A percentile compares a stretch with the other conserved stretches of the same genome.
These are phyloP conservation scores for Euphydryas editha DNA, from an alignment of 2,888 invertebrate species.

Conservation along the genomic window DNA sequence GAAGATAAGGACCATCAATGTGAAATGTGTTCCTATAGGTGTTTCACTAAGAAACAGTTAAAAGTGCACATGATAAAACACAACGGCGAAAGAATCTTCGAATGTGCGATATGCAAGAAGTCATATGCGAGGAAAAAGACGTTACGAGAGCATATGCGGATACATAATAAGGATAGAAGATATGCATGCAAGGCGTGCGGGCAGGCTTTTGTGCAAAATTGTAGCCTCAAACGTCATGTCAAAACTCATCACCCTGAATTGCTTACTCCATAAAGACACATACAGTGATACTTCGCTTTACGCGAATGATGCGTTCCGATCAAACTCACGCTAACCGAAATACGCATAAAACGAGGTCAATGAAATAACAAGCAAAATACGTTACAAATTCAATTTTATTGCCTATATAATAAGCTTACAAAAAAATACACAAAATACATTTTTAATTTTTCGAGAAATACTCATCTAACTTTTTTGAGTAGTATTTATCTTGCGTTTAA, in stretches of 20 bases:
- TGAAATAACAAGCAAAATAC: no score
- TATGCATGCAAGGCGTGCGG: conserved; percentile 49
- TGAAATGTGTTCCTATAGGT: conserved; percentile 50
- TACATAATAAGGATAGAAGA: conserved; percentile 41
- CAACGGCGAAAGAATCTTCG: conserved; percentile 54
- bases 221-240: conserved; percentile 49
- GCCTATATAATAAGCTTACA: no score
- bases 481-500: no score
- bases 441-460: no score
- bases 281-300: no score
- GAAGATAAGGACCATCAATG: conserved; percentile 43
- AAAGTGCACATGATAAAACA: conserved; percentile 63
- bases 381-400: no score
- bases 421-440: no score
- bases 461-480: no score
- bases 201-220: conserved; percentile 47
- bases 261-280: background rate
- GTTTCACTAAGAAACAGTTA: conserved; percentile 56
- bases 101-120: conserved; percentile 61
- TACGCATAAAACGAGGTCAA: no score
- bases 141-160: conserved; percentile 46
- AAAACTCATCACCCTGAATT: conserved; percentile 24
- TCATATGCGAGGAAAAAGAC: conserved; percentile 44
- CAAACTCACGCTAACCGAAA: no score
- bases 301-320: no score